Base-by-base conservation (phyloP, 2,113 vertebrate species). In the Platichthys stellatus region DNA sequence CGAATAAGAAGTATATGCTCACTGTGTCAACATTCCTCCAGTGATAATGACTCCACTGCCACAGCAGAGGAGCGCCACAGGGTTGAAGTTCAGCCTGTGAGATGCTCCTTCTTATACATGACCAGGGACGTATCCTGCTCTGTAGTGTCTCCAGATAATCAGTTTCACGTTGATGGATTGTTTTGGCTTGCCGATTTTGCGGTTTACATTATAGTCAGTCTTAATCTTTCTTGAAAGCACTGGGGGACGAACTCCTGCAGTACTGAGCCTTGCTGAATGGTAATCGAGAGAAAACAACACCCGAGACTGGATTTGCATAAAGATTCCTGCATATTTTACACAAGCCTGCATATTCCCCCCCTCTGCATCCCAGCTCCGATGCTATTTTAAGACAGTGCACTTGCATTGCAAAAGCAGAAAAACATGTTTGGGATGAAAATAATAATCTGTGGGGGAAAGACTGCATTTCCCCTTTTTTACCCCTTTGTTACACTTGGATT, bases 241-340 rank as follows among this genome's bases (percentile, higher is more conserved):
- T 24, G 67, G n/a, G 40, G 65, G 70, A 15, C 3, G 2, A 14
- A 73, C 31, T 38, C 20, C 13, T 71, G 76, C 4, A 18, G 70
- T 78, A 62, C 40, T 69, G 70, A 82, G 73, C 82, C 21, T 59
- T 28, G 64, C 13, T 70, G 82, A 80, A 76, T 76, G 83, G 35
- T 70, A 86, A 84, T 83, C 80, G 76, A 58, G 56, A 62, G 45
- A 23, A 74, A 53, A 63, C 23, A 58, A 76, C 64, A 24, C 67
- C 73, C 9, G 0, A 63, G 76, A 63, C 2, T 43, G 20, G 70
- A 84, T 87, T 81, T 85, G 54, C 66, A 81, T 88, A 53, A 54
- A 72, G 47, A 68, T 13, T 74, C 26, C 69, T 86, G 84, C 72
- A 83, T 84, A 75, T 84, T 87, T 84, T 82, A 81, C 47, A 23